These are phyloP conservation scores for Microcebus ravelobensis DNA, from an alignment of 2,113 vertebrate species.

Conservation along the genomic window DNA sequence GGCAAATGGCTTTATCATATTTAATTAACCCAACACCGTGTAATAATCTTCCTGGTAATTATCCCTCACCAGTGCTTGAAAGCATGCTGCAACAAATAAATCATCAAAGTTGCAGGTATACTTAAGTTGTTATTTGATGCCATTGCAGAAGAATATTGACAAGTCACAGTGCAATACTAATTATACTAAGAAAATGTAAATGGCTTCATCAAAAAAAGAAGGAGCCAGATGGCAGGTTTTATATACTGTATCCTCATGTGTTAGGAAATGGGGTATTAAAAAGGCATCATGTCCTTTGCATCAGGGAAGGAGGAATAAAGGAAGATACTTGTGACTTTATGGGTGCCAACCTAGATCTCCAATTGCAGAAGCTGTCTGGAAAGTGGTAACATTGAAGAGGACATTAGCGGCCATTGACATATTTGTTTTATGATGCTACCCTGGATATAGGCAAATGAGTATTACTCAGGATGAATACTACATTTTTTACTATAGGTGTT, in stretches of 20 bases:
- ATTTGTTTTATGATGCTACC: not conserved
- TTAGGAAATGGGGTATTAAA: conserved; percentile 65
- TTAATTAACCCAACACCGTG: conserved; percentile 78
- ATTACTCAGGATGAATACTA: not conserved
- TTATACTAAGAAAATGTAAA: conserved; percentile 78
- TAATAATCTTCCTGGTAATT: conserved; percentile 78
- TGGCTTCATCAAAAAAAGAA: conserved; percentile 69
- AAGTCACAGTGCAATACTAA: conserved; percentile 71
- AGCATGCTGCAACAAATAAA: conserved; percentile 68
- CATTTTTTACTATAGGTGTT: not conserved
- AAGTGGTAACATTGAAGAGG: not conserved
- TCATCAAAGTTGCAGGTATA: conserved; percentile 57
- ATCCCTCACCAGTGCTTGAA: conserved; percentile 64
- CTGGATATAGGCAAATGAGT: not conserved
- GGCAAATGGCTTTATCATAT: conserved; percentile 62
- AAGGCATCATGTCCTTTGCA: conserved; percentile 62
- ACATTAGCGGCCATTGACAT: not conserved
- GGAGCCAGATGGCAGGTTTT: conserved; percentile 76
- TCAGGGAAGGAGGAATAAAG: conserved; percentile 1
- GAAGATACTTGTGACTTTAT: not conserved
- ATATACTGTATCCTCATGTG: conserved; percentile 66
- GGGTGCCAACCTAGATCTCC: not conserved
- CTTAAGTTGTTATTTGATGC: conserved; percentile 58
- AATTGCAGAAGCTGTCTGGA: not conserved
- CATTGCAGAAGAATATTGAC: conserved; percentile 61